Base-by-base conservation (phyloP, 2,113 vertebrate species). In the Athene cunicularia region DNA sequence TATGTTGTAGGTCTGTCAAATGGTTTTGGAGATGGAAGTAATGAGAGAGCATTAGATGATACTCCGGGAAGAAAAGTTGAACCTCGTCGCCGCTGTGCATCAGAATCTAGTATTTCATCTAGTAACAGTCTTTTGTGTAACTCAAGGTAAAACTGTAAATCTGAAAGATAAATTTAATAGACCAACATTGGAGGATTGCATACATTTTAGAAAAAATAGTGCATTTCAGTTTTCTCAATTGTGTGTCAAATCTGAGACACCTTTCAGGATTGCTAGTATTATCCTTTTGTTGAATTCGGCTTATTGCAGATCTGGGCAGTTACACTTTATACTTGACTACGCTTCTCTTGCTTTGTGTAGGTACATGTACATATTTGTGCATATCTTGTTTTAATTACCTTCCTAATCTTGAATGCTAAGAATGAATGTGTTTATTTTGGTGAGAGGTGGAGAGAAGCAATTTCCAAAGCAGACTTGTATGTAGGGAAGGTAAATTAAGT, bases 101-200 rank as follows among this genome's bases (percentile, higher is more conserved):
- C 99, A 1, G 99, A 99, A 98, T 99, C 99, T 80, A 99, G 99
- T 97, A 99, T 99, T 97, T 99, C 99, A 11, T 99, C 99, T 66
- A 99, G 99, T 98, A 99, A 98, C 96, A 99, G 99, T 80, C 98
- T 99, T 50, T 98, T 99, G 49, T 99, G 99, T 76, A 99, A 98
- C 80, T 96, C 99, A 87, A 99, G 99, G 99, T 99, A 98, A 97
- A 93, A 53, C 37, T 80, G 26, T 60, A 43, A 90, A 91, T 64
- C 43, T 59, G 55, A 92, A 86, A 67, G 86, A 55, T 0, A 50
- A 35, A 73, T 53, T 72, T 76, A 39, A 53, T 43, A n/a, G 71
- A 70, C 37, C 12, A 17, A 9, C 22, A 9, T 12, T 6, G 3
- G 35, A 81, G 9, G 19, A 80, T 49, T 86, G 56, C 41, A n/a